Conservation (phyloP, 1,140 invertebrate species). For the Brachionus angularis region DNA sequence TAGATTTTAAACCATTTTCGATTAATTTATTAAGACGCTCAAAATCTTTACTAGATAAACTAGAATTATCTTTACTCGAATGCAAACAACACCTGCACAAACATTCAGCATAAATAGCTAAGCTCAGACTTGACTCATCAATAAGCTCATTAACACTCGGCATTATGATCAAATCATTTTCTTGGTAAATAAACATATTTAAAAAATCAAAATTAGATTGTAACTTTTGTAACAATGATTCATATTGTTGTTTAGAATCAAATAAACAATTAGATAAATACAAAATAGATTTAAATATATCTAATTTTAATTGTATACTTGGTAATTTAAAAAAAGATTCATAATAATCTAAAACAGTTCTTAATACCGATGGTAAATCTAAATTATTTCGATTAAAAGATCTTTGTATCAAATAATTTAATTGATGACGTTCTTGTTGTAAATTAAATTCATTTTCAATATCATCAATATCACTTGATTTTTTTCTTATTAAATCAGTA, state of each 20-base stretch:
- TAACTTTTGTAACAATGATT: constrained; percentile 7
- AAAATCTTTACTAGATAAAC: constrained; percentile 23
- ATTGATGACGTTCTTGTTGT: neutral
- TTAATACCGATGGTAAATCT: constrained; percentile 1
- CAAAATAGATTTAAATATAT: constrained; percentile 25
- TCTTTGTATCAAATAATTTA: neutral
- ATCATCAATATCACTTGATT: no score
- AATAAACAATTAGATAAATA: constrained; percentile 43
- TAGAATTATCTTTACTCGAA: neutral
- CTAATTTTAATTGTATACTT: constrained; percentile 16
- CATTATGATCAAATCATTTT: constrained; percentile 4
- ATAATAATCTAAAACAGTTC: constrained; percentile 23
- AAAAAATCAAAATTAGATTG: constrained; percentile 26
- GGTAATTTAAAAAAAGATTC: constrained; percentile 34
- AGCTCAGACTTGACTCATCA: constrained; percentile 3
- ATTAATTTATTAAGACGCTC: constrained; percentile 66
- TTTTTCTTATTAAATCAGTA: neutral
- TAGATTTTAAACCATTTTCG: constrained; percentile 65
- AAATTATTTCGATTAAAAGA: constrained; percentile 38
- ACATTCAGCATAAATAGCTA: constrained; percentile 33
- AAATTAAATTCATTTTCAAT: no score
- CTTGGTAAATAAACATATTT: constrained; percentile 24
- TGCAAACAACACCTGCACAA: constrained; percentile 5
- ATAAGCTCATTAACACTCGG: constrained; percentile 23
- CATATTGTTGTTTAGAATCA: constrained; percentile 36